Percentiles rank a stretch among this genome's conserved stretches.
These are phyloP conservation scores for Dorcus parallelipipedus DNA, from an alignment of 2,888 invertebrate genomes.

Conservation along the genomic window DNA sequence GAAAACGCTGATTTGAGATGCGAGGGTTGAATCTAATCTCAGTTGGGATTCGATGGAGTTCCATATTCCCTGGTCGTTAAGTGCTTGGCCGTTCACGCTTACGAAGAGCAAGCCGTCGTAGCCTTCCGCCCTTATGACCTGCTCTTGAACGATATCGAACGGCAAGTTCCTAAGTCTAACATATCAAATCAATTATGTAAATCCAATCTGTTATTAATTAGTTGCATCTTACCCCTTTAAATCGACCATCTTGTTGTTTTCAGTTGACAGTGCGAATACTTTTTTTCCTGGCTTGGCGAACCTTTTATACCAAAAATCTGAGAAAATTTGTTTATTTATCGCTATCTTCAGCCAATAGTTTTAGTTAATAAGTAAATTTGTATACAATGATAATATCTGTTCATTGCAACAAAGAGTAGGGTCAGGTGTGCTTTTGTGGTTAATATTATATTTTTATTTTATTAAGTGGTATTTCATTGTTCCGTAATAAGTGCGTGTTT, in stretches of 20 bases:
- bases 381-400: too few species aligned
- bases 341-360: too few species aligned
- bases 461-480: too few species aligned
- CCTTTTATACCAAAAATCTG: too few species aligned
- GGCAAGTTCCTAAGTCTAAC: conserved; percentile 9
- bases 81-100: conserved; percentile 50
- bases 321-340: too few species aligned
- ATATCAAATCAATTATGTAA: not conserved
- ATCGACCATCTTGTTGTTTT: conserved; percentile 2
- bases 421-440: too few species aligned
- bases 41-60: conserved; percentile 45
- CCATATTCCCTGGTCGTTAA: conserved; percentile 51
- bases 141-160: conserved; percentile 23
- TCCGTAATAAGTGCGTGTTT: too few species aligned
- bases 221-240: conserved; percentile 18
- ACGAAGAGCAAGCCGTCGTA: conserved; percentile 65
- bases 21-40: conserved; percentile 54
- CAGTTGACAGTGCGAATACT: too few species aligned
- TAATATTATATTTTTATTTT: too few species aligned
- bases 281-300: too few species aligned
- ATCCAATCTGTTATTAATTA: not conserved
- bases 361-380: too few species aligned
- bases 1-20: conserved; percentile 58
- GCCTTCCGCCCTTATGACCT: conserved; percentile 12
- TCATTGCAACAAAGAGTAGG: too few species aligned